Base-by-base conservation (phyloP, 2,888 invertebrate species). In the Eupsilia transversa region DNA sequence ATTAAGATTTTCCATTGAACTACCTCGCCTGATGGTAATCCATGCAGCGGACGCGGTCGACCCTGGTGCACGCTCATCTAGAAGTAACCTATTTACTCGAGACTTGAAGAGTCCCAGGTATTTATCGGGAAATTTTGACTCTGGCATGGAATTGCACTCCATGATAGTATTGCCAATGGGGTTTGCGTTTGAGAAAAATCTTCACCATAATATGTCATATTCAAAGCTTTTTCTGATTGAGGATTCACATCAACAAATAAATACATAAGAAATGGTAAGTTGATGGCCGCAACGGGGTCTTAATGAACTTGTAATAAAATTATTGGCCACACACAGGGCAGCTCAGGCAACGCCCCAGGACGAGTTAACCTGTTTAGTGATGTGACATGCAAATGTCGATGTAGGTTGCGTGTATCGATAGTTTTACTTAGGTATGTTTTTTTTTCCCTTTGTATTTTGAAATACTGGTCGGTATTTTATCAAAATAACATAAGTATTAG, bases 291-390 rank as follows among this genome's bases (percentile, higher is more conserved):
- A 92, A 92, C 90, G 90, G 91, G 91, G 90, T 94, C 94, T 93
- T 96, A 96, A 96, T 96, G 95, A 96, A 96, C 94, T 94, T 94
- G 95, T 96, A 96, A 96, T 96, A 95, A 95, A 96, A 95, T 96
- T 96, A 96, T 96, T 96, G 95, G 95, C 95, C 94, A 94, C 95
- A 95, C 94, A 95, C 94, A 93, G 95, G 92, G 95, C 92, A 92
- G 92, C 91, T 89, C 91, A 93, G 94, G 93, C 94, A 92, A 94
- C 95, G 95, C 95, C 96, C 95, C 92, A 91, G 90, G 93, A 93
- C 92, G 94, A 94, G 94, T 95, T 95, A 94, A 95, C 95, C 91
- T 93, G 90, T 72, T 43, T 89, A 95, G 94, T 86, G 95, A 84
- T 87, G 94, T 74, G 72, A 59, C 59, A 61, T 66, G 69, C 77